Evolutionary conservation across 2,888 invertebrate species (phyloP).

Genomic region (Punctoribates punctum): DNA sequence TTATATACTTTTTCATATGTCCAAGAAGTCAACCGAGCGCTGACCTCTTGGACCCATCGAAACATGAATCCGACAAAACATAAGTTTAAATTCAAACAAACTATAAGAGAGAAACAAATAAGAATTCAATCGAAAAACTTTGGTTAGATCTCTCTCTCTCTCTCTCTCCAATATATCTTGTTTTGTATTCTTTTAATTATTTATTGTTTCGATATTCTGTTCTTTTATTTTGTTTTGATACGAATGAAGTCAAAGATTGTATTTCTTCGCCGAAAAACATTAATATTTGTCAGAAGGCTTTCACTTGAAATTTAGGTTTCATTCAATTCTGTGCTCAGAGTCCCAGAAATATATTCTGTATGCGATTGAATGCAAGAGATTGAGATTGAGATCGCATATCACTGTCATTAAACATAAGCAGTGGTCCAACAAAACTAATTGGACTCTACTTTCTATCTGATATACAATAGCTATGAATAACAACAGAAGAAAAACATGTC

Average conservation of each 20-base stretch:
- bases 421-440: slow-evolving; percentile 34
- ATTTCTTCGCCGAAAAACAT: neutral
- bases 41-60: neutral
- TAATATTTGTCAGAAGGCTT: neutral
- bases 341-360: neutral
- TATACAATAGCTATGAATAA: neutral
- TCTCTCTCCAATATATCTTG: no score
- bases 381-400: slow-evolving; percentile 20
- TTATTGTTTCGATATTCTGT: neutral
- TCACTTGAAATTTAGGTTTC: neutral
- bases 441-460: slow-evolving; percentile 13
- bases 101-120: no score
- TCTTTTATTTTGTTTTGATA: neutral
- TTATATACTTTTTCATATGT: neutral
- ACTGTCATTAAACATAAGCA: slow-evolving; percentile 34
- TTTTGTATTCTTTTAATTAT: neutral
- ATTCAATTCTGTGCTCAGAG: slow-evolving; percentile 6
- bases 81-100: no score
- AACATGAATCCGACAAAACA: no score
- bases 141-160: no score
- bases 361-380: slow-evolving; percentile 8
- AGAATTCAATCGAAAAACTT: no score
- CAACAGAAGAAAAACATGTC: neutral
- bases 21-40: neutral
- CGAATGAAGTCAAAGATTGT: neutral